phyloP scores from a whole-genome alignment of 1,140 invertebrate species.

The Drosophila triauraria region DNA sequence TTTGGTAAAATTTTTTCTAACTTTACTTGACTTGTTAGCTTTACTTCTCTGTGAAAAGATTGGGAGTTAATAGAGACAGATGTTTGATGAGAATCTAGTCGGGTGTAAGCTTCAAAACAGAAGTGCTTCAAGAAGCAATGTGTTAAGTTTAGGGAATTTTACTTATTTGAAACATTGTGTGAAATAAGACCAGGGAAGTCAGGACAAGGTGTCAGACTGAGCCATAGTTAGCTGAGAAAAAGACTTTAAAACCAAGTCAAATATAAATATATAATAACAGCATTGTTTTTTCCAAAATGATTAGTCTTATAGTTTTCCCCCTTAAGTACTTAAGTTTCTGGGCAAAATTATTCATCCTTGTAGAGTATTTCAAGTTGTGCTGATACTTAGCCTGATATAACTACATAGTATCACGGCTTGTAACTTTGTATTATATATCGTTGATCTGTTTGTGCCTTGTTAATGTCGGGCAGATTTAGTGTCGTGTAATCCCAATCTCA shows the following conservation, averaged over 20 bases:
- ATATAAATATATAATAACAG: background rate
- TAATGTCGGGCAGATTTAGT: background rate
- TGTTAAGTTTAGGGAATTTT: no score
- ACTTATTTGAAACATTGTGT: no score
- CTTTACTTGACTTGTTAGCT: no score
- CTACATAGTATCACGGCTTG: background rate
- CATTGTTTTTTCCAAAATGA: background rate
- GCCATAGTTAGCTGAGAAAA: no score
- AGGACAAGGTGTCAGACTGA: no score
- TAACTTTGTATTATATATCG: background rate
- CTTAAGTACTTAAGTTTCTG: background rate
- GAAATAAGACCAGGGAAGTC: no score
- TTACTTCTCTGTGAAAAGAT: no score
- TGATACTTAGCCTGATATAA: background rate
- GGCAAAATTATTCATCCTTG: background rate
- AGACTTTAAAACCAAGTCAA: background rate
- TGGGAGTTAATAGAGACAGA: no score
- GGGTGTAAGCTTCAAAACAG: no score
- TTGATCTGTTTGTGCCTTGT: background rate
- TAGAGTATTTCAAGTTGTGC: background rate
- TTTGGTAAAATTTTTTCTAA: no score
- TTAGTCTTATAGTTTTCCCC: background rate
- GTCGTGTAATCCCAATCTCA: conserved; percentile 1
- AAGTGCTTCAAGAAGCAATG: no score
- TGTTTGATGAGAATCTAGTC: no score